Base-by-base conservation (phyloP, 2,888 invertebrate species). In the Ctena decussata region DNA sequence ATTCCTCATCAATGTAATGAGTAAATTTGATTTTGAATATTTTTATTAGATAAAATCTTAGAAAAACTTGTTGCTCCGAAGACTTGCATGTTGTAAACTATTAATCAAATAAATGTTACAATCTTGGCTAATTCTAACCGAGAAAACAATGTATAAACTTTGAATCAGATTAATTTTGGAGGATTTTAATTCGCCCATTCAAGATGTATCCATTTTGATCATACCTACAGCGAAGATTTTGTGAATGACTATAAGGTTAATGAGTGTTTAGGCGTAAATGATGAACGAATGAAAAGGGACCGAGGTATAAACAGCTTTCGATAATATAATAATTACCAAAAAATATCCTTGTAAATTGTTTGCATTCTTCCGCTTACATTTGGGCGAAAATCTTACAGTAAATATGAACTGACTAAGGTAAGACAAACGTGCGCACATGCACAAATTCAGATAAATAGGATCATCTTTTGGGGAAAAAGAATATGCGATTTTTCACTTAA, bases 191-290 rank as follows among this genome's bases (percentile, higher is more conserved):
- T 21, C 3, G 53, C 21, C 5, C n/a, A 11, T 53, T 21, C 53
- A n/a, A n/a, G 5, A 8, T n/a, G 21, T 53, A 5, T n/a, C 5
- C n/a, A 15, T 53, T 53, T 11, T n/a, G 21, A 18, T 6, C 8
- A 60, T 60, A 60, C 60, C 60, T 60, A 60, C 60, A 60, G 60
- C 60, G 60, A 60, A 27, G 60, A 18, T 53, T 53, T 53, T 53
- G 53, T 15, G n/a, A 44, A 44, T 44, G 44, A 44, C 8, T 44
- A 44, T 44, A 18, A 8, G 44, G 18, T 8, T 8, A 44, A 44
- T 44, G 44, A 12, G 8, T 44, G 44, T 12, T 8, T 44, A 44
- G 44, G n/a, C n/a, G n/a, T n/a, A n/a, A n/a, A n/a, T n/a, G n/a
- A n/a, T n/a, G n/a, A n/a, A n/a, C n/a, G n/a, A n/a, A n/a, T n/a